Evolutionary conservation across 53 echinoderm and acorn worm genomes (phyloP), one percentile per base, ranked within the genome.

Genomic region (Patiria pectinifera): DNA sequence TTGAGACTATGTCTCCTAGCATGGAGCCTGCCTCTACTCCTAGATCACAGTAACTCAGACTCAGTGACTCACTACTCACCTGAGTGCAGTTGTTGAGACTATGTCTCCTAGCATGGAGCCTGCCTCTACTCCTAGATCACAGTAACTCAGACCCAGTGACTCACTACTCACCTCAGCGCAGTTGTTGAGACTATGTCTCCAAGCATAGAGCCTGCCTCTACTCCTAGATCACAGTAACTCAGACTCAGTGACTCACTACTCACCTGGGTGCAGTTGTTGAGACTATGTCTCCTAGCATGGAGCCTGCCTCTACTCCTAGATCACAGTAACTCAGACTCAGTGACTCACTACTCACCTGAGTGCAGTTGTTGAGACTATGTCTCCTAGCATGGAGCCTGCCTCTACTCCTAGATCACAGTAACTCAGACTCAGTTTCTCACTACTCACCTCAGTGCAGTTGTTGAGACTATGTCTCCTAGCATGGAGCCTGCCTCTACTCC

Each of bases 91-190:
- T 4, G 96, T 95, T 83, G 99, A 97, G 35, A 99, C 75, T 44
- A 99, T 76, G 18, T 96, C 91, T 83, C 99, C 99, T 0, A 99
- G 96, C 76, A 91, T 63, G 13, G 93, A 84, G 23, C 99, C 99
- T 82, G 97, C 96, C 59, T 96, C 94, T 0, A 96, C 93, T 35
- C 97, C 99, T 6, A 99, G 87, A 86, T 96, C 99, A 93, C 99
- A 99, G 91, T 97, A 99, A 85, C 99, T 99, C 4, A 99, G 71
- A 89, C 96, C 95, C 59, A 99, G 89, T n/a, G n/a, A n/a, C n/a
- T n/a, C n/a, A n/a, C n/a, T n/a, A n/a, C n/a, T n/a, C n/a, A n/a
- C n/a, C n/a, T n/a, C n/a, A n/a, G n/a, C n/a, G n/a, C n/a, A 35
- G 35, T 35, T 35, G 35, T 35, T 35, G 35, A 35, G 35, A 35